Conservation (phyloP, 2,888 invertebrate species). For the Melieria picta region DNA sequence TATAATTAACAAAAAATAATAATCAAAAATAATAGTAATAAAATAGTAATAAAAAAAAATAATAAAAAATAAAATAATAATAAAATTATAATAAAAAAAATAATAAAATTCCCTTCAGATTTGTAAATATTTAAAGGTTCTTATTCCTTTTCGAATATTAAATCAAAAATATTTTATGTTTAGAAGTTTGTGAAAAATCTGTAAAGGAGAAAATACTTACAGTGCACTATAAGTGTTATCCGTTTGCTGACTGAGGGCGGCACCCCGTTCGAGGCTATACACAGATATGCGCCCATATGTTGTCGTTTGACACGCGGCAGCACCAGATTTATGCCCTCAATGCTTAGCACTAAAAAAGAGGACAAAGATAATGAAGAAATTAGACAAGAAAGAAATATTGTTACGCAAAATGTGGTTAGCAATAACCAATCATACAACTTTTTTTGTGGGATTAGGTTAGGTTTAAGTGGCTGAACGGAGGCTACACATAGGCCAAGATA, state of each 20-base stretch:
- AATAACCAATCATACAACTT: background rate
- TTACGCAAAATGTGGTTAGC: background rate
- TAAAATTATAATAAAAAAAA: background rate
- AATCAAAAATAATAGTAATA: too few relatives aligned
- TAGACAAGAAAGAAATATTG: background rate
- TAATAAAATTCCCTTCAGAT: too few relatives aligned
- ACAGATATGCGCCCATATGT: constrained; percentile 83
- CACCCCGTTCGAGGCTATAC: constrained; percentile 84
- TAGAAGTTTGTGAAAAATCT: too few relatives aligned
- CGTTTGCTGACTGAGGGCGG: constrained; percentile 90
- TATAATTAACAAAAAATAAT: too few relatives aligned
- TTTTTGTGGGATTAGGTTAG: background rate
- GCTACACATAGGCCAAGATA: too few relatives aligned
- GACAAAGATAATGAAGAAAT: background rate
- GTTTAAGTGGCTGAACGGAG: too few relatives aligned
- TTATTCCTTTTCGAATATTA: too few relatives aligned
- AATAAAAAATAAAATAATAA: background rate
- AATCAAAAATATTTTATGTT: too few relatives aligned
- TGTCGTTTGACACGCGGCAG: constrained; percentile 77
- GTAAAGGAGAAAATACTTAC: constrained; percentile 68
- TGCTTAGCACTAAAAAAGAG: constrained; percentile 69
- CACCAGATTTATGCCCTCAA: constrained; percentile 76
- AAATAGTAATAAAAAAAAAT: too few relatives aligned
- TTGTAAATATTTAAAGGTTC: too few relatives aligned
- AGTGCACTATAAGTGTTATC: constrained; percentile 85